Percentiles rank a stretch among this genome's conserved stretches.
These are phyloP conservation scores for Napeogenes sylphis DNA, from an alignment of 2,888 invertebrate species.

Conservation along the genomic window DNA sequence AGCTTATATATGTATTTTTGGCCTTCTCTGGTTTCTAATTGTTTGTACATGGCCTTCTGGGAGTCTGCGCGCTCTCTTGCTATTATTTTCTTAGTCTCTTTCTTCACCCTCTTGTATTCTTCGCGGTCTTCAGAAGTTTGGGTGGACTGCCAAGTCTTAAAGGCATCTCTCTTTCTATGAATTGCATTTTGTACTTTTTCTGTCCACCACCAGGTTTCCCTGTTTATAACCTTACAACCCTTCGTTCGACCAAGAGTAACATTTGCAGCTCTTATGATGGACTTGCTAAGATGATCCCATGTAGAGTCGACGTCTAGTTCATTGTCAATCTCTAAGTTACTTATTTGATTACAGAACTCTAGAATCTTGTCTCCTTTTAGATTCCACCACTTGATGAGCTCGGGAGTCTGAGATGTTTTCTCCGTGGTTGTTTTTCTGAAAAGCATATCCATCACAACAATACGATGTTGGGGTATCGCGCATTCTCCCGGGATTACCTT, in stretches of 20 bases:
- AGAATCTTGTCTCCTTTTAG: neutral
- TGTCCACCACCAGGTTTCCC: neutral
- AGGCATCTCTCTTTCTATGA: neutral
- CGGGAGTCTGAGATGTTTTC: slow-evolving; percentile 7
- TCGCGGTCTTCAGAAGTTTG: no score
- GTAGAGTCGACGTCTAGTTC: slow-evolving; percentile 7
- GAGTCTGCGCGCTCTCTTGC: no score
- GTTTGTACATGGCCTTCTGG: no score
- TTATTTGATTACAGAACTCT: neutral
- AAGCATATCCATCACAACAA: slow-evolving; percentile 12
- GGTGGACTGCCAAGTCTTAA: no score
- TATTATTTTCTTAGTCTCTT: no score
- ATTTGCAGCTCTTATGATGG: slow-evolving; percentile 5
- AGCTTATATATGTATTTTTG: no score
- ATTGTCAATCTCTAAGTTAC: neutral
- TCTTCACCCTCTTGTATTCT: no score
- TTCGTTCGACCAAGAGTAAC: slow-evolving; percentile 7
- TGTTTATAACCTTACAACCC: neutral
- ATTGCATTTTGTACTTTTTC: slow-evolving; percentile 3
- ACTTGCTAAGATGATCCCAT: slow-evolving; percentile 1
- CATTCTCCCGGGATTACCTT: slow-evolving; percentile 11
- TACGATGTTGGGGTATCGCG: slow-evolving; percentile 7
- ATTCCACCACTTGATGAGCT: slow-evolving; percentile 9
- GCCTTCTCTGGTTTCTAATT: no score
- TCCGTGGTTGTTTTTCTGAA: neutral